phyloP scores from a whole-genome alignment of 1,140 invertebrate species.

The Drosophila orosa region DNA sequence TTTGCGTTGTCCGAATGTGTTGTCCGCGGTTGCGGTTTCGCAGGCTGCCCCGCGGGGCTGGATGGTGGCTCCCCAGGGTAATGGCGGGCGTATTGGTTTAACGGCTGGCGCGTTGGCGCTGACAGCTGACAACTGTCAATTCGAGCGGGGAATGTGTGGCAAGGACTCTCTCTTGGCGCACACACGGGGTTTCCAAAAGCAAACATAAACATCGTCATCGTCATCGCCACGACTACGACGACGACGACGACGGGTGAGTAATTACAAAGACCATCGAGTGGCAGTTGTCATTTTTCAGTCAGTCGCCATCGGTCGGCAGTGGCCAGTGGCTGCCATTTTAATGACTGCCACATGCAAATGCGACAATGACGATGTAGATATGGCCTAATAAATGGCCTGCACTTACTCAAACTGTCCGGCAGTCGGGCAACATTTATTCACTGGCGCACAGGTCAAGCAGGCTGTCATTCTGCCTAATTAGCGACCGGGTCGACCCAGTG shows the following conservation, averaged over 20 bases:
- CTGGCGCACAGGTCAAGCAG: slow-evolving; percentile 55
- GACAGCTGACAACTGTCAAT: slow-evolving; percentile 46
- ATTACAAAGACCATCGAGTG: slow-evolving; percentile 63
- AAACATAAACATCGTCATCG: slow-evolving; percentile 44
- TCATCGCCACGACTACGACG: not conserved
- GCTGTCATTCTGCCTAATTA: slow-evolving; percentile 72
- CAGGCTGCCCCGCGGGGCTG: not conserved
- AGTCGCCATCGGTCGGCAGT: not conserved
- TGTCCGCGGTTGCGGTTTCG: slow-evolving; percentile 36
- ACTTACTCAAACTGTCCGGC: slow-evolving; percentile 55
- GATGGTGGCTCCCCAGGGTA: slow-evolving; percentile 32
- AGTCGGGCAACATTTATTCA: slow-evolving; percentile 43
- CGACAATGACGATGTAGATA: slow-evolving; percentile 68
- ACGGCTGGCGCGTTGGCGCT: slow-evolving; percentile 26
- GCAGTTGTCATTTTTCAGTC: slow-evolving; percentile 77
- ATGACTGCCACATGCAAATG: slow-evolving; percentile 73
- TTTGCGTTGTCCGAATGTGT: slow-evolving; percentile 70
- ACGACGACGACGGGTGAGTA: slow-evolving; percentile 47
- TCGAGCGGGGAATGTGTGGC: not conserved
- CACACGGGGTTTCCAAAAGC: slow-evolving; percentile 43
- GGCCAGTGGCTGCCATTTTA: slow-evolving; percentile 51
- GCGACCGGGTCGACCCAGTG: slow-evolving; percentile 15
- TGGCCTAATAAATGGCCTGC: slow-evolving; percentile 71
- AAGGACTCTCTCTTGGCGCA: slow-evolving; percentile 9
- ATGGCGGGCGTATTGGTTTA: slow-evolving; percentile 34